Evolutionary conservation across 1,140 invertebrate species (phyloP).

Genomic region (Drosophila aff.): DNA sequence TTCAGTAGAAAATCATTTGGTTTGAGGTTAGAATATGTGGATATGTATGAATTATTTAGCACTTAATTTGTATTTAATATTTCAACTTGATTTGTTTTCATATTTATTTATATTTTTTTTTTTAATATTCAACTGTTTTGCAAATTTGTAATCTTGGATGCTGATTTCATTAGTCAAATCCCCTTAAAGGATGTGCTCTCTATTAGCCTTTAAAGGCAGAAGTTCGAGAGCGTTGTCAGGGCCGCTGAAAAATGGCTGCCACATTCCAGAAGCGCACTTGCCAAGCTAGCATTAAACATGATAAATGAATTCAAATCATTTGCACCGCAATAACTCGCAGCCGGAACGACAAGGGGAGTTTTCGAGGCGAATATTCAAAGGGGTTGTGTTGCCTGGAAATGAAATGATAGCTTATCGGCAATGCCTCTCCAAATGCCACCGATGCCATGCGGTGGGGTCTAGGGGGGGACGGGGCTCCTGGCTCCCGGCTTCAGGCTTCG

Average conservation of each 20-base stretch:
- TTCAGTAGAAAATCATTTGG: background rate
- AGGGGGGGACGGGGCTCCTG: background rate
- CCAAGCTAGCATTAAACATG: constrained; percentile 68
- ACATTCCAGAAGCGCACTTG: constrained; percentile 54
- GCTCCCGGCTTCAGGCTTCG: background rate
- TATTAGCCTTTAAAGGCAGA: constrained; percentile 39
- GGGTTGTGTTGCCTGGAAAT: constrained; percentile 64
- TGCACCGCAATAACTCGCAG: constrained; percentile 70
- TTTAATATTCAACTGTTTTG: too few species aligned
- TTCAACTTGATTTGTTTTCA: too few species aligned
- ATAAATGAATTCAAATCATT: constrained; percentile 82
- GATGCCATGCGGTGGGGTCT: constrained; percentile 12
- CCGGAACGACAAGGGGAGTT: constrained; percentile 18
- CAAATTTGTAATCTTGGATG: background rate
- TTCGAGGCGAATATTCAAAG: constrained; percentile 40
- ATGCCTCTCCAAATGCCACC: constrained; percentile 34
- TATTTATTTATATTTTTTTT: too few species aligned
- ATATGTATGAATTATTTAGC: too few species aligned
- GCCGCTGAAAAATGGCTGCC: constrained; percentile 69
- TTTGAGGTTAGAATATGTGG: too few species aligned
- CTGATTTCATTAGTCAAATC: constrained; percentile 27
- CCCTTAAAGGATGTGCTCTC: constrained; percentile 12
- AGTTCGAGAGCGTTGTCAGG: constrained; percentile 41
- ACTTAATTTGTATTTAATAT: too few species aligned
- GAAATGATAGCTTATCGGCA: constrained; percentile 78